Conservation (phyloP, 2,888 invertebrate species). For the Synanthedon tipuliformis region DNA sequence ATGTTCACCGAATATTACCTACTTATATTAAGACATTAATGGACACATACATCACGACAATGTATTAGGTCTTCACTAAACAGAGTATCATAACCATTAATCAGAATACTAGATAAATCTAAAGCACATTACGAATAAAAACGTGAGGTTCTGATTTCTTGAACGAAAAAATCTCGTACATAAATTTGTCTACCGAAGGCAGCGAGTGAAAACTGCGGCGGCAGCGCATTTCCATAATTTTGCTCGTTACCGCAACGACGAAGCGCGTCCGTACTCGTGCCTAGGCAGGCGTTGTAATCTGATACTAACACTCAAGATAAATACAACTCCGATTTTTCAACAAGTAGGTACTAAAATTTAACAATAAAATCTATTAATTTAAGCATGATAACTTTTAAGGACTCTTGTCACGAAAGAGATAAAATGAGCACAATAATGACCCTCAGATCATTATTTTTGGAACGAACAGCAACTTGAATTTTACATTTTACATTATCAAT, state of each 20-base stretch:
- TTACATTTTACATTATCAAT: too few species aligned
- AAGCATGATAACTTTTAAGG: too few species aligned
- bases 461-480: too few species aligned
- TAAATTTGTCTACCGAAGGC: slow-evolving; percentile 28
- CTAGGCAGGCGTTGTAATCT: slow-evolving; percentile 26
- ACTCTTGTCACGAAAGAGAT: too few species aligned
- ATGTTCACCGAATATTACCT: too few species aligned
- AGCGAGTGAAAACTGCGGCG: slow-evolving; percentile 14
- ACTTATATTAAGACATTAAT: too few species aligned
- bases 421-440: too few species aligned
- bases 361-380: too few species aligned
- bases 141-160: slow-evolving; percentile 24
- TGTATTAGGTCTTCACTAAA: too few species aligned
- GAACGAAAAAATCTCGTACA: slow-evolving; percentile 27
- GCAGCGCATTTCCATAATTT: slow-evolving; percentile 50
- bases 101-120: slow-evolving; percentile 24
- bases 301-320: background rate
- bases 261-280: slow-evolving; percentile 13
- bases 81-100: slow-evolving; percentile 17
- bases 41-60: too few species aligned
- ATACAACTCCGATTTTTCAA: background rate
- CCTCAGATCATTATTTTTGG: too few species aligned
- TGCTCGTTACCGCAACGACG: slow-evolving; percentile 35
- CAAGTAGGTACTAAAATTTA: too few species aligned
- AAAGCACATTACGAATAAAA: slow-evolving; percentile 18